Percentiles rank a stretch among this genome's conserved stretches.
These are phyloP conservation scores for Gallinago nigripennis DNA, from an alignment of 2,797 vertebrate genomes.

Conservation along the genomic window DNA sequence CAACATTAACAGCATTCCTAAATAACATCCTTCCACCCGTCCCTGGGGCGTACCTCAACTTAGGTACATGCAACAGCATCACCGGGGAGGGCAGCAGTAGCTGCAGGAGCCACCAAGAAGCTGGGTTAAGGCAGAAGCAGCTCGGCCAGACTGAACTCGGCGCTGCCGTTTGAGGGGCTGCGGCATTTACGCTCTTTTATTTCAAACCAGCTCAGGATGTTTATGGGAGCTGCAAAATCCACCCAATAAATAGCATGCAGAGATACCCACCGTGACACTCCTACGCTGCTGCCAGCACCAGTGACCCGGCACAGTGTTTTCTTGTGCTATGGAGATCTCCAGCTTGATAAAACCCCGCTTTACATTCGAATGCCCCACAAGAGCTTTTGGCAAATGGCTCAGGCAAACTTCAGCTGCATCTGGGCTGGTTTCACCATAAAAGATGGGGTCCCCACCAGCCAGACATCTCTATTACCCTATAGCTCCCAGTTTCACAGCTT, in stretches of 20 bases:
- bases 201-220: background rate
- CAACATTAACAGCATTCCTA: background rate
- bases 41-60: background rate
- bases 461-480: background rate
- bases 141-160: background rate
- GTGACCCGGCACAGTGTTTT: background rate
- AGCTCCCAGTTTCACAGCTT: background rate
- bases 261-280: background rate
- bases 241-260: background rate
- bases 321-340: background rate
- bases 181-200: background rate
- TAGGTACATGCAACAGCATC: background rate
- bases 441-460: background rate
- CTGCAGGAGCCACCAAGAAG: background rate
- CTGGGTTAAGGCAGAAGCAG: background rate
- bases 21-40: fast-evolving
- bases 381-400: background rate
- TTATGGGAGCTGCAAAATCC: background rate
- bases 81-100: background rate
- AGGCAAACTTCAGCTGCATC: background rate
- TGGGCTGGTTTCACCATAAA: background rate
- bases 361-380: background rate
- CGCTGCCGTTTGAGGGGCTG: fast-evolving
- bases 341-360: background rate
- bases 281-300: background rate